Percentiles rank a stretch among this genome's conserved stretches.
Conservation (phyloP, 1,140 invertebrate genomes). For the Drosophila equinoxialis region DNA sequence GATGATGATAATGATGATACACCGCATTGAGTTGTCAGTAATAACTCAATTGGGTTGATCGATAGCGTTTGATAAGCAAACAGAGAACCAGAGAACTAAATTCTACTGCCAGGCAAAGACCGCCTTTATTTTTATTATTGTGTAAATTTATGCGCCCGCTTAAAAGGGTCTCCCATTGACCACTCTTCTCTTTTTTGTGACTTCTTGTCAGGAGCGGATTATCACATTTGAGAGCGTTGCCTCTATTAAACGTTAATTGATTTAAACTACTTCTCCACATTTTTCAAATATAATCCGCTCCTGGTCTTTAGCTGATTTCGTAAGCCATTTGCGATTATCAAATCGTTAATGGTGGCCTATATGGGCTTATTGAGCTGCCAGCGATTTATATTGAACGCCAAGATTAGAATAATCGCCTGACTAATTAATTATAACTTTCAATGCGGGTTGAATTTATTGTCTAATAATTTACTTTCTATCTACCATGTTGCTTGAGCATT, state of each 20-base stretch:
- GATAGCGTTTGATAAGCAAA: constrained; percentile 57
- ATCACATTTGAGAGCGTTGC: too few relatives aligned
- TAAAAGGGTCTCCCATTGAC: constrained; percentile 11
- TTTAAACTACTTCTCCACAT: too few relatives aligned
- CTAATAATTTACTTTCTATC: constrained; percentile 10
- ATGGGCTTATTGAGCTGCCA: constrained; percentile 27
- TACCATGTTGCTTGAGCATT: background rate
- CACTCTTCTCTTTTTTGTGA: background rate
- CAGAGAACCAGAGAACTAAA: background rate
- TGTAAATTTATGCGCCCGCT: constrained; percentile 44
- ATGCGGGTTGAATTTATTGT: constrained; percentile 34
- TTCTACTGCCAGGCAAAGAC: background rate
- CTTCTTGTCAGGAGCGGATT: background rate
- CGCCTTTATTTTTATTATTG: constrained; percentile 30
- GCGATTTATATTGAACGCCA: constrained; percentile 11
- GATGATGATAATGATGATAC: constrained; percentile 46
- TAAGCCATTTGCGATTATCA: constrained; percentile 32
- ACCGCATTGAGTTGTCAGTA: constrained; percentile 71
- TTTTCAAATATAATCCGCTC: background rate
- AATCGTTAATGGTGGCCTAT: constrained; percentile 33
- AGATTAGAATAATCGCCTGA: constrained; percentile 41
- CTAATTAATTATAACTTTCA: constrained; percentile 43
- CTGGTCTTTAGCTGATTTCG: background rate
- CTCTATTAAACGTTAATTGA: too few relatives aligned
- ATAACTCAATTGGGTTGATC: constrained; percentile 73